Evolutionary conservation across 2,113 vertebrate species (phyloP).

Genomic region (Sphaerodactylus townsendi): DNA sequence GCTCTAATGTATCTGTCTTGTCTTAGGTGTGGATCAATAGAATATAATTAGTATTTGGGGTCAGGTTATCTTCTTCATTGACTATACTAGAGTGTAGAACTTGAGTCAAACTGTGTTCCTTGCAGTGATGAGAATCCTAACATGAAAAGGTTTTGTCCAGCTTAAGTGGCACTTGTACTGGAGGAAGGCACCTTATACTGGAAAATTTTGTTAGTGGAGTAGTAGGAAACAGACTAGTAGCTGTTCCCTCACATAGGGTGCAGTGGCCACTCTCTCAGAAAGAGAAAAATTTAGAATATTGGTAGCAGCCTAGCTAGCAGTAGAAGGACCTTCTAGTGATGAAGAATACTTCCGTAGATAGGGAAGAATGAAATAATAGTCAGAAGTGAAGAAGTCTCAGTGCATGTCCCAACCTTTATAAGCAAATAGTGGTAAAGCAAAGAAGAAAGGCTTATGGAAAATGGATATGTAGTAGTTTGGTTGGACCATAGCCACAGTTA

Average conservation of each 20-base stretch:
- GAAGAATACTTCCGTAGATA: background rate
- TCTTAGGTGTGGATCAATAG: background rate
- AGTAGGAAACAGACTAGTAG: no score
- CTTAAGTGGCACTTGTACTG: no score
- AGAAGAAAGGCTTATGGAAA: no score
- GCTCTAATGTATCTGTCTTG: background rate
- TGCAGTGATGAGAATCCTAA: background rate
- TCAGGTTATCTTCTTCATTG: background rate
- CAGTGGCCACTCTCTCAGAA: background rate
- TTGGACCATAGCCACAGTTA: no score
- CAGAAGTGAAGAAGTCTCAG: background rate
- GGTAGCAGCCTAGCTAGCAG: background rate
- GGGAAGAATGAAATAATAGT: background rate
- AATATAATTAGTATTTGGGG: background rate
- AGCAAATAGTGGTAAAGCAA: background rate
- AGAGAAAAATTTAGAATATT: background rate
- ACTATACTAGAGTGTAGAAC: background rate
- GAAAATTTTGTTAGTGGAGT: no score
- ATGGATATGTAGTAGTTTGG: no score
- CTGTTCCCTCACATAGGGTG: background rate
- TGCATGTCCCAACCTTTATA: background rate
- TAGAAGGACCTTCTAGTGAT: background rate
- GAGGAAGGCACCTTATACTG: no score
- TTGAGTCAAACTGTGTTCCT: background rate
- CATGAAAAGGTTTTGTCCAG: no score